Evolutionary conservation across 2,888 invertebrate genomes (phyloP), one percentile per base, ranked within the genome.

Genomic region (Augiades crinisus): DNA sequence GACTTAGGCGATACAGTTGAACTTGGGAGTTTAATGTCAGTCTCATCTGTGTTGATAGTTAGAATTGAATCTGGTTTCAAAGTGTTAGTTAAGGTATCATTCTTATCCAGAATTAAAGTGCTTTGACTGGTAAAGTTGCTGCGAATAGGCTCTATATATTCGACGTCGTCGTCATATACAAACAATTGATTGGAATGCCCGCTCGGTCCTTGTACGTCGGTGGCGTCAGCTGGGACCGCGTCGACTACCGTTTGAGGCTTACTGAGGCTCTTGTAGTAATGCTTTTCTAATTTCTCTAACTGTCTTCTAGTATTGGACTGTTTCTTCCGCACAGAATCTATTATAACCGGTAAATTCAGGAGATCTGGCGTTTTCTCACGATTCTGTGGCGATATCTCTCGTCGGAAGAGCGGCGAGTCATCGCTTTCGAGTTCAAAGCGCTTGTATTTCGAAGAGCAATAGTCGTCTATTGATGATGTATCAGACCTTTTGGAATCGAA

Each of bases 361-460:
- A 90, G 66, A 58, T 90, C 90, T 16, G 90, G 90, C 7, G 90
- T 89, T 58, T 75, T 83, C 57, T 81, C 84, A 44, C 77, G 62
- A 50, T 50, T 50, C 3, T 43, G 43, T 12, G 72, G 71, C 5
- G 70, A 65, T 24, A 60, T 44, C 1, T 86, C 86, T 14, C 84
- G 68, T 59, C 76, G 77, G 55, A 90, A 87, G 12, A 90, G 51
- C 12, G 90, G 90, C 8, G 90, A 90, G 56, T 90, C 90, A 58
- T 90, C 90, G 49, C 87, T 84, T 67, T 90, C 90, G 8, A 90
- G 65, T 56, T 90, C 90, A 54, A 90, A 90, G 12, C 90, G 78
- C 58, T 90, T 89, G 60, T 90, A 90, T 69, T 90, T 90, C 0
- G 90, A 90, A 0, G 90, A 90, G 56, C 86, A 87, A 53, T 85